Conservation (phyloP, 2,888 invertebrate genomes). For the Abrostola tripartita region DNA sequence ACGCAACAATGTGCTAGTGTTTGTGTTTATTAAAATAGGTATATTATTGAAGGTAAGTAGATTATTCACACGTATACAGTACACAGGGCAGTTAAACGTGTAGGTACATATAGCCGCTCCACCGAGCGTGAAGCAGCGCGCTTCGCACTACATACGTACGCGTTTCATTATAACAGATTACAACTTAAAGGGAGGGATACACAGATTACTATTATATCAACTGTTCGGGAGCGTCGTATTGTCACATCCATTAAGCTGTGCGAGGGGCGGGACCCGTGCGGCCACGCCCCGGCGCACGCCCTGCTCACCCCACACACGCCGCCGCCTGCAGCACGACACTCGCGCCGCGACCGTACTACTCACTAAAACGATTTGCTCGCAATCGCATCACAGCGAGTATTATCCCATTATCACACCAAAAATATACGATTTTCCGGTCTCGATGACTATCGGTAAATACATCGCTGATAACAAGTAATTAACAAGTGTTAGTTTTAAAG, state of each 20-base stretch:
- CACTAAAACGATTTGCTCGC: slow-evolving; percentile 82
- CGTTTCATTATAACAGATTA: slow-evolving; percentile 65
- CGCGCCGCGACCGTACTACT: slow-evolving; percentile 66
- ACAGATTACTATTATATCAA: slow-evolving; percentile 80
- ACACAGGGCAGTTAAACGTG: not conserved
- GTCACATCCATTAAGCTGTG: slow-evolving; percentile 85
- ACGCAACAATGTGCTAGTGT: too few species aligned
- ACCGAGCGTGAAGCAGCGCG: slow-evolving; percentile 16
- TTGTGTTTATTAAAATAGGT: not conserved
- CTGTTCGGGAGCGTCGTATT: slow-evolving; percentile 84
- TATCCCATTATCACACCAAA: slow-evolving; percentile 64
- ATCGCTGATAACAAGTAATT: slow-evolving; percentile 8
- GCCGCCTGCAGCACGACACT: slow-evolving; percentile 64
- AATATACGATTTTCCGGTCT: slow-evolving; percentile 40
- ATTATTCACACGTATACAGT: not conserved
- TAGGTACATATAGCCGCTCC: not conserved
- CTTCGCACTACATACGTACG: slow-evolving; percentile 52
- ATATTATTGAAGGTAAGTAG: not conserved
- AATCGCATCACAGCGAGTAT: slow-evolving; percentile 82
- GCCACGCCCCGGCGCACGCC: slow-evolving; percentile 73
- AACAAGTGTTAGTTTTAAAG: slow-evolving; percentile 13
- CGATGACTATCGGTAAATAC: slow-evolving; percentile 17
- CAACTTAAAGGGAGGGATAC: slow-evolving; percentile 76
- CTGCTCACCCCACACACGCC: slow-evolving; percentile 56
- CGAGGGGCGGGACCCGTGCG: slow-evolving; percentile 70